phyloP scores from a whole-genome alignment of 2,888 invertebrate genomes.

The Caenorhabditis japonica region DNA sequence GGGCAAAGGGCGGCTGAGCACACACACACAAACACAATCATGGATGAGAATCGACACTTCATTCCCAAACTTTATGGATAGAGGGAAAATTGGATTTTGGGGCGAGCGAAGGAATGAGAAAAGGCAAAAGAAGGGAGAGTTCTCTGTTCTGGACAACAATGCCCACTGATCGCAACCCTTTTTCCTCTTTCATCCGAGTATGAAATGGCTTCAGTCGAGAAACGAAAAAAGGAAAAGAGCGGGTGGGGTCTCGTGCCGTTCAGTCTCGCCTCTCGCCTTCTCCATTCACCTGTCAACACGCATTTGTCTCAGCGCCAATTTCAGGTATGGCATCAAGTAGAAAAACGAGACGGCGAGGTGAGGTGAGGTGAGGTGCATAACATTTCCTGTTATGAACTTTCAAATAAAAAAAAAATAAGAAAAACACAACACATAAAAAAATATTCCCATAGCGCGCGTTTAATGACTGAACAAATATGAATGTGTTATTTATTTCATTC shows the following conservation, averaged over 20 bases:
- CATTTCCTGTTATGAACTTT: too few relatives aligned
- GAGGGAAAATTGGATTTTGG: slow-evolving; percentile 24
- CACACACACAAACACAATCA: slow-evolving; percentile 34
- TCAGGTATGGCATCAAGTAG: slow-evolving; percentile 15
- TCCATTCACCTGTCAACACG: slow-evolving; percentile 43
- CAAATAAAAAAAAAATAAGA: too few relatives aligned
- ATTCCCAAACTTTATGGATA: slow-evolving; percentile 29
- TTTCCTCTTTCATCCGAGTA: slow-evolving; percentile 17
- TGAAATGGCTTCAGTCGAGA: slow-evolving; percentile 37
- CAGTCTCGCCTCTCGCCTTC: slow-evolving; percentile 3
- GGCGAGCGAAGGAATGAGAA: neutral
- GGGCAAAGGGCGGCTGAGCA: slow-evolving; percentile 36
- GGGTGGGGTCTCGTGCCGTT: slow-evolving; percentile 3
- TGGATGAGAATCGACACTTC: slow-evolving; percentile 27
- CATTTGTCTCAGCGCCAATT: slow-evolving; percentile 41
- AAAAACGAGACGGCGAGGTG: too few relatives aligned
- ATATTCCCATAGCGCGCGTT: too few relatives aligned
- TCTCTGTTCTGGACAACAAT: slow-evolving; percentile 15
- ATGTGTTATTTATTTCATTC: too few relatives aligned
- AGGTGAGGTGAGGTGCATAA: too few relatives aligned
- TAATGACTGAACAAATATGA: too few relatives aligned
- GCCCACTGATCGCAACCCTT: slow-evolving; percentile 5
- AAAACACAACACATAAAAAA: too few relatives aligned
- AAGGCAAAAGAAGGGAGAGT: slow-evolving; percentile 1
- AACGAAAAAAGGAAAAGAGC: slow-evolving; percentile 11